phyloP scores from a whole-genome alignment of 2,797 vertebrate species.

The Champsocephalus gunnari region DNA sequence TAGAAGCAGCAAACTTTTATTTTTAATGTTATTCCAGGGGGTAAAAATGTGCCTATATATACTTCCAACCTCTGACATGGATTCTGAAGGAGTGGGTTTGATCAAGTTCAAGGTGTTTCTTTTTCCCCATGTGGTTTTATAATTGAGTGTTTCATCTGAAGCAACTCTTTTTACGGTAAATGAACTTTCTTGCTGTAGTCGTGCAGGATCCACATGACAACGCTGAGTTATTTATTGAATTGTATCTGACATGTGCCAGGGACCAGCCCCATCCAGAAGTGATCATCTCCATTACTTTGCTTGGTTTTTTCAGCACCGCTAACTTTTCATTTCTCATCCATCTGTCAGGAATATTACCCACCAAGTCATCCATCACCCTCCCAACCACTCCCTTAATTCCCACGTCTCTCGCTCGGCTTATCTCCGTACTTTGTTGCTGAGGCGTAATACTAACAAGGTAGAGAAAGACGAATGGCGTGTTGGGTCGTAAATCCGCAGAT shows the following conservation, averaged over 20 bases:
- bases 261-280: constrained; percentile 72
- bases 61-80: background rate
- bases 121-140: constrained; percentile 22
- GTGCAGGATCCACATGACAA: background rate
- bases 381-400: constrained; percentile 71
- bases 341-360: constrained; percentile 72
- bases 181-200: background rate
- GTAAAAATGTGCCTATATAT: constrained; percentile 24
- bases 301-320: constrained; percentile 65
- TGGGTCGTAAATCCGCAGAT: constrained; percentile 67
- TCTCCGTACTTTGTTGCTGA: constrained; percentile 49
- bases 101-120: constrained; percentile 32
- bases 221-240: background rate
- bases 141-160: constrained; percentile 2
- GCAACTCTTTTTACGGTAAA: constrained; percentile 10
- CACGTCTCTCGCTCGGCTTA: constrained; percentile 64
- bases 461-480: constrained; percentile 60
- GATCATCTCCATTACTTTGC: constrained; percentile 64
- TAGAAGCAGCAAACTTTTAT: constrained; percentile 22
- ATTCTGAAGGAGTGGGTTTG: constrained; percentile 33
- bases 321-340: constrained; percentile 73
- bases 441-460: constrained; percentile 69
- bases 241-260: constrained; percentile 17
- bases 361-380: constrained; percentile 73
- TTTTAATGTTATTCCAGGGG: constrained; percentile 20